phyloP scores from a whole-genome alignment of 1,140 invertebrate species.

The Aphidius gifuensis region DNA sequence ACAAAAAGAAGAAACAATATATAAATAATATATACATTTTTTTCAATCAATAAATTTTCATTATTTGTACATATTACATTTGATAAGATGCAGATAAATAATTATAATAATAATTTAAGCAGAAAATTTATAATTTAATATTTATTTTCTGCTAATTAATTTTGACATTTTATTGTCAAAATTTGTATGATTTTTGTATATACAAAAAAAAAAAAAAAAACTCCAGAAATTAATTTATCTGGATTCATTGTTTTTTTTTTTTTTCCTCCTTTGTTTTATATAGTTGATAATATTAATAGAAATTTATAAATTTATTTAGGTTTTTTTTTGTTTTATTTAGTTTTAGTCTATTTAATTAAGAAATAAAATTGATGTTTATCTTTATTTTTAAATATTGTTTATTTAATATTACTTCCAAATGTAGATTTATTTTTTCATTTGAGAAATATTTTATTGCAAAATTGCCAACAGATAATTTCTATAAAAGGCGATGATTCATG shows the following conservation, averaged over 20 bases:
- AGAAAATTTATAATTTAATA: too few relatives aligned
- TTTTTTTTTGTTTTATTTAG: too few relatives aligned
- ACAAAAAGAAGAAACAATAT: slow-evolving; percentile 8
- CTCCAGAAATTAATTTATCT: neutral
- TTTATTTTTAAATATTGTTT: too few relatives aligned
- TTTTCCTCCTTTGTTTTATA: neutral
- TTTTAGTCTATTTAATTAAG: too few relatives aligned
- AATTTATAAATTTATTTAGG: too few relatives aligned
- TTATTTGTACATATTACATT: slow-evolving; percentile 23
- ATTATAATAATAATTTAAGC: too few relatives aligned
- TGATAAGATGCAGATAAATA: neutral
- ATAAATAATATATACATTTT: slow-evolving; percentile 7
- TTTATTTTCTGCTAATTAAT: too few relatives aligned
- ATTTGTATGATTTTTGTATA: slow-evolving; percentile 17
- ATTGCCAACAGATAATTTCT: slow-evolving; percentile 16
- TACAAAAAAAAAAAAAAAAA: neutral
- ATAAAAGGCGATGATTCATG: slow-evolving; percentile 22
- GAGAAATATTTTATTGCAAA: slow-evolving; percentile 15
- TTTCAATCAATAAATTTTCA: slow-evolving; percentile 9
- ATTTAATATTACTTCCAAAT: too few relatives aligned
- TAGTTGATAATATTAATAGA: slow-evolving; percentile 9
- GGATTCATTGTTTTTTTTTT: neutral
- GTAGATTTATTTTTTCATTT: neutral
- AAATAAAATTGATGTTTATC: too few relatives aligned
- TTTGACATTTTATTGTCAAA: neutral